Conservation (phyloP, 2,888 invertebrate species). For the Seira sanloemensis region DNA sequence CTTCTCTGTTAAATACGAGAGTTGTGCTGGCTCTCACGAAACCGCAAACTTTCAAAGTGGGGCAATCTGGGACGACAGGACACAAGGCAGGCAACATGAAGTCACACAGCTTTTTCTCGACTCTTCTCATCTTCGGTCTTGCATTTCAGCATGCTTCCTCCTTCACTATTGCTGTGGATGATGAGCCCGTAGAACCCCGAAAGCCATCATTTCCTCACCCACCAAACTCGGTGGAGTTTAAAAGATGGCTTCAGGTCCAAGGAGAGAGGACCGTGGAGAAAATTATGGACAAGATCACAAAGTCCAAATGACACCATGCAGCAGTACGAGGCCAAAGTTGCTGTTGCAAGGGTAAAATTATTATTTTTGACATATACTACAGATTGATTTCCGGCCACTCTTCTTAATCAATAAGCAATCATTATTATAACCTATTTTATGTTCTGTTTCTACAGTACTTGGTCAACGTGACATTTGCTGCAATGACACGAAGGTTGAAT, state of each 20-base stretch:
- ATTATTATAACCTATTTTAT: background rate
- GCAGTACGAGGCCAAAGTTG: conserved; percentile 46
- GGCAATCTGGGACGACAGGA: background rate
- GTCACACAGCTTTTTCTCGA: background rate
- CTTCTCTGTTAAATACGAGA: conserved; percentile 8
- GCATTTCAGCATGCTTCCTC: background rate
- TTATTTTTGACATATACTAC: background rate
- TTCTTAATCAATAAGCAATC: background rate
- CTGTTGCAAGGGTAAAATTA: conserved; percentile 35
- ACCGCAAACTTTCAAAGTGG: background rate
- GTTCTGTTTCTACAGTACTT: conserved; percentile 34
- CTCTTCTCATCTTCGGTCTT: background rate
- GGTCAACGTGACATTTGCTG: conserved; percentile 45
- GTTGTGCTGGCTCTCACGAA: background rate
- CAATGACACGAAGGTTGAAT: conserved; percentile 26
- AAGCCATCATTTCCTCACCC: conserved; percentile 14
- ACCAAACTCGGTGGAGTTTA: conserved; percentile 22
- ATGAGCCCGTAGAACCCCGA: background rate
- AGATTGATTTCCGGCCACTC: background rate
- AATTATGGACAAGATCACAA: conserved; percentile 42
- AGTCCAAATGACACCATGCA: conserved; percentile 27
- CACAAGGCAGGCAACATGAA: background rate
- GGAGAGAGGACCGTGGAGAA: conserved; percentile 23
- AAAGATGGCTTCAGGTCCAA: conserved; percentile 28
- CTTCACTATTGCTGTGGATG: conserved; percentile 11